Evolutionary conservation across 1,140 invertebrate species (phyloP).

Genomic region (Drosophila suzukii): DNA sequence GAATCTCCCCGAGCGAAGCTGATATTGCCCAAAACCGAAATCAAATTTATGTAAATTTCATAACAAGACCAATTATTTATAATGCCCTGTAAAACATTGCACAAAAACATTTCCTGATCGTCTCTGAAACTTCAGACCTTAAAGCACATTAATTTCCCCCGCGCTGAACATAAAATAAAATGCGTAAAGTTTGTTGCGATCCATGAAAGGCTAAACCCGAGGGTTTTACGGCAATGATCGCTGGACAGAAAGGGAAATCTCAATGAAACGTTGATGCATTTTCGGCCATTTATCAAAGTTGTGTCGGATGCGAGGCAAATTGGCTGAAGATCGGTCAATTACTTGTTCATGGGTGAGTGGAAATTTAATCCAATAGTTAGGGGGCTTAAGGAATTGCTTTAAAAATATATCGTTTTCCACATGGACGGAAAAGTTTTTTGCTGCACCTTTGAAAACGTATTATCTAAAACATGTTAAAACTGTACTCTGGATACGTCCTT

Average conservation of each 20-base stretch:
- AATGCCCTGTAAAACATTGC: constrained; percentile 68
- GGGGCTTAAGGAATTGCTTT: neutral
- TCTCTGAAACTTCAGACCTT: constrained; percentile 6
- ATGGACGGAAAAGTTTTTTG: too few relatives aligned
- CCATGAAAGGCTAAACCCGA: constrained; percentile 49
- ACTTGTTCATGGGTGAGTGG: constrained; percentile 16
- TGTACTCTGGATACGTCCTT: too few relatives aligned
- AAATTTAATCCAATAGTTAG: neutral
- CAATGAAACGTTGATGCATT: constrained; percentile 64
- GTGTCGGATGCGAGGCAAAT: constrained; percentile 46
- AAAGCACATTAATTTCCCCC: constrained; percentile 57
- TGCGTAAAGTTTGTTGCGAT: constrained; percentile 62
- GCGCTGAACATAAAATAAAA: constrained; percentile 23
- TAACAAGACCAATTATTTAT: constrained; percentile 79
- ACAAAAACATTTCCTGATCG: constrained; percentile 56
- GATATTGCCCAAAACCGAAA: constrained; percentile 12
- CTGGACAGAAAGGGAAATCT: constrained; percentile 61
- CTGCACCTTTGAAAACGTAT: too few relatives aligned
- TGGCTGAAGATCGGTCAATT: constrained; percentile 39
- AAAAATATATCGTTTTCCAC: too few relatives aligned
- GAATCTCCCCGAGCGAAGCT: constrained; percentile 19
- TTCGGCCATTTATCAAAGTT: constrained; percentile 66
- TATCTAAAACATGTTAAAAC: too few relatives aligned
- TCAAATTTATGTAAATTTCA: constrained; percentile 80
- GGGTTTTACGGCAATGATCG: constrained; percentile 48